These are phyloP conservation scores for Kryptopterus vitreolus DNA, from an alignment of 2,797 vertebrate genomes.

Conservation along the genomic window DNA sequence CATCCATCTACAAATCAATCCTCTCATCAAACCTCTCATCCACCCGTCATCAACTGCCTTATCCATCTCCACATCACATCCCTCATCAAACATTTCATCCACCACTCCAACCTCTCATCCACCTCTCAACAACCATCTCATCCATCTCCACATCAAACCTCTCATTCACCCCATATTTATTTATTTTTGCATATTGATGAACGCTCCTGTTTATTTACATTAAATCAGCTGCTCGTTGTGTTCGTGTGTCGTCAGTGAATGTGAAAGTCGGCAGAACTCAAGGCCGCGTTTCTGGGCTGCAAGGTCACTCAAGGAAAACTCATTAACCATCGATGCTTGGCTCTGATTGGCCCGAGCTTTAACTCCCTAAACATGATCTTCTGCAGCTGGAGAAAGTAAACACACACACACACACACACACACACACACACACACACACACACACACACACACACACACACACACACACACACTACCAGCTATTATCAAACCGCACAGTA, in stretches of 20 bases:
- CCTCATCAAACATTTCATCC: no score
- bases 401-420: background rate
- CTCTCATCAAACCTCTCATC: no score
- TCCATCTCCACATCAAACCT: no score
- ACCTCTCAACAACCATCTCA: no score
- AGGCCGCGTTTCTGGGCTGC: background rate
- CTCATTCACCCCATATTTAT: no score
- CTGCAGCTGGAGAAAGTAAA: slow-evolving; percentile 18
- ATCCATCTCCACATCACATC: no score
- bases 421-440: background rate
- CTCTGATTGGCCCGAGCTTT: slow-evolving; percentile 3
- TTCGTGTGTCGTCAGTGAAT: background rate
- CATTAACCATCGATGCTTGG: background rate
- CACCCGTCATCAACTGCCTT: no score
- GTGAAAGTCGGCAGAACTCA: background rate
- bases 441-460: background rate
- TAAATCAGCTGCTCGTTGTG: background rate
- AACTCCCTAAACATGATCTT: slow-evolving; percentile 19
- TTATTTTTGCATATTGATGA: background rate
- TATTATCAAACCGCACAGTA: background rate
- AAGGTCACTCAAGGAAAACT: slow-evolving; percentile 10
- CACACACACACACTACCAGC: background rate
- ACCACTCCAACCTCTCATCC: no score
- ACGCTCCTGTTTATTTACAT: background rate
- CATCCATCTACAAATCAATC: no score